Evolutionary conservation across 2,888 invertebrate species (phyloP), one percentile per base, ranked within the genome.

Genomic region (Cosmorhoe ocellata): DNA sequence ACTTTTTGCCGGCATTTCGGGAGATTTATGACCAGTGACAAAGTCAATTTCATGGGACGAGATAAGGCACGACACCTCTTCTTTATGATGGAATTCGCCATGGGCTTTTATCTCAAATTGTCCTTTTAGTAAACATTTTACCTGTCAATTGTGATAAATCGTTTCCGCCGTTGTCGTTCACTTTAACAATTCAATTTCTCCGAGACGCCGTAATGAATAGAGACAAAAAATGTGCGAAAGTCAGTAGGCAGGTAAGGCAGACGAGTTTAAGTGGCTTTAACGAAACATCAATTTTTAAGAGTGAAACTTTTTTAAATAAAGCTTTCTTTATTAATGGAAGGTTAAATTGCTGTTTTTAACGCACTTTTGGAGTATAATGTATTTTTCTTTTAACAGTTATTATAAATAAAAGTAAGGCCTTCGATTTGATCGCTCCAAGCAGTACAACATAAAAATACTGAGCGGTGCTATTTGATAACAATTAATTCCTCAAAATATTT

Each of bases 11-110:
- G 64, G 61, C 66, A 64, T 71, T 75, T 80, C 66, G 73, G 72
- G 74, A 88, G 86, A 89, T 89, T 89, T 89, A 89, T 84, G 81
- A 75, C 61, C 79, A 79, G 80, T 86, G 88, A 88, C 90, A 88
- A 83, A 85, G 87, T 88, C 84, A 84, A 89, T 89, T 88, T 88
- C 78, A 82, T 78, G 87, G 83, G 74, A 68, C 69, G 74, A 65
- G 80, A 82, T 82, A 79, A 67, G 79, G 79, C 83, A 79, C 69
- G 71, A 60, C 61, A 65, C 66, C 66, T 63, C 63, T 71, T 74
- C 74, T 76, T 79, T 79, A 74, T 81, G 76, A 82, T 71, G 72
- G 78, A 76, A 82, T 82, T 82, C 76, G 79, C 74, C 77, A 76
- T 70, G 81, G 81, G 76, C 80, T 83, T 82, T 86, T 84, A 81